Percentiles rank a stretch among this genome's conserved stretches.
Conservation (phyloP, 2,797 vertebrate species). For the Melanotaenia boesemani region DNA sequence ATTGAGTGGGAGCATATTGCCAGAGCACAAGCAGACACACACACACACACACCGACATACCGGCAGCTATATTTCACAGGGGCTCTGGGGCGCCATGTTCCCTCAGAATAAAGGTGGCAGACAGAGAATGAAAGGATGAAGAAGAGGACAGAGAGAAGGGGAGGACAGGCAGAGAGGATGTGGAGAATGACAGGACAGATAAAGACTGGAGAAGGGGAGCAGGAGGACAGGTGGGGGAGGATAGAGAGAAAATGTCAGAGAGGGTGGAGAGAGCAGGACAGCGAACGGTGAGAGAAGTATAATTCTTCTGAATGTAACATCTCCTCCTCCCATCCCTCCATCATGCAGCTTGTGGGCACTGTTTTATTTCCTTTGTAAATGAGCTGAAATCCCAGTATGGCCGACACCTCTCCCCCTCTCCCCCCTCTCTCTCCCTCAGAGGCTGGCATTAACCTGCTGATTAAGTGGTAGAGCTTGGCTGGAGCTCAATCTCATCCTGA, state of each 20-base stretch:
- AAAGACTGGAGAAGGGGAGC: slow-evolving; percentile 37
- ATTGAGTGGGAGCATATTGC: slow-evolving; percentile 99
- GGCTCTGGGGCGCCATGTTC: slow-evolving; percentile 82
- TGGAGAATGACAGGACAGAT: slow-evolving; percentile 57
- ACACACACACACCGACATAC: slow-evolving; percentile 22
- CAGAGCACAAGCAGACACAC: slow-evolving; percentile 70
- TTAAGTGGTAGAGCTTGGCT: slow-evolving; percentile 83
- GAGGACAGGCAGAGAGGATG: slow-evolving; percentile 45
- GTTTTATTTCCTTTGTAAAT: slow-evolving; percentile 82
- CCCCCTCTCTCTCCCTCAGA: slow-evolving; percentile 52
- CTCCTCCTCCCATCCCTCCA: slow-evolving; percentile 47
- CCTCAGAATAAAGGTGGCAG: slow-evolving; percentile 84
- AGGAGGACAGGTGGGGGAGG: slow-evolving; percentile 26
- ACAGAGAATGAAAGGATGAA: slow-evolving; percentile 50
- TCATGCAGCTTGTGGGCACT: slow-evolving; percentile 61
- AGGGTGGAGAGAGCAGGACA: no score
- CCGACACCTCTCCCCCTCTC: slow-evolving; percentile 49
- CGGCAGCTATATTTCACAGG: slow-evolving; percentile 94
- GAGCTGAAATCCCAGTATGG: slow-evolving; percentile 79
- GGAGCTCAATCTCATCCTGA: slow-evolving; percentile 77
- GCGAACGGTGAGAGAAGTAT: no score
- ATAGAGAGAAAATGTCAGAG: no score
- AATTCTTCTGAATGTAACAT: no score
- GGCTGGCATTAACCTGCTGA: slow-evolving; percentile 84
- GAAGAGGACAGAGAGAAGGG: slow-evolving; percentile 51